Evolutionary conservation across 1,140 invertebrate genomes (phyloP).

Genomic region (Trachelipus rathkii): DNA sequence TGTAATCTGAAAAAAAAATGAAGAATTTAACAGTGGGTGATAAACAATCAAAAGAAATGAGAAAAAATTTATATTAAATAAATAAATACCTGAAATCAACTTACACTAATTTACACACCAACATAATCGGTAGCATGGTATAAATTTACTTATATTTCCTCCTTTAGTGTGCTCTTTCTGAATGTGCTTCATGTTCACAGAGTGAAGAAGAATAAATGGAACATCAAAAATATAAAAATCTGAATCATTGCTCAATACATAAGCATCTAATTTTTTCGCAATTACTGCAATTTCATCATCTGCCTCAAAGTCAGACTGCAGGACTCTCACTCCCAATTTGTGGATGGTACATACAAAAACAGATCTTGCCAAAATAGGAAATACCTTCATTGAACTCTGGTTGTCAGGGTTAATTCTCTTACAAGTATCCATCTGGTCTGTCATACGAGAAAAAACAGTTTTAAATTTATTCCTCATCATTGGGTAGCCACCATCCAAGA

Average conservation of each 20-base stretch:
- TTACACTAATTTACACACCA: background rate
- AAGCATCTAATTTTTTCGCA: constrained; percentile 27
- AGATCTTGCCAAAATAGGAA: constrained; percentile 34
- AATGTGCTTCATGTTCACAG: background rate
- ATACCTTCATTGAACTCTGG: constrained; percentile 26
- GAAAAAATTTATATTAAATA: too few relatives aligned
- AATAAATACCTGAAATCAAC: background rate
- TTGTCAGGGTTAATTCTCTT: constrained; percentile 20
- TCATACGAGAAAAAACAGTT: constrained; percentile 27
- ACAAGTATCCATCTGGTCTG: constrained; percentile 31
- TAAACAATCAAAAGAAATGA: too few relatives aligned
- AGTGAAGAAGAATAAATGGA: constrained; percentile 25
- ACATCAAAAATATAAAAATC: constrained; percentile 38
- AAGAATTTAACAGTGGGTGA: too few relatives aligned
- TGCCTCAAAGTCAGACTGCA: constrained; percentile 42
- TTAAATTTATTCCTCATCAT: constrained; percentile 31
- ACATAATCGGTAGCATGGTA: background rate
- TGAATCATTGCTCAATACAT: constrained; percentile 39
- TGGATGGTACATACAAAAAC: constrained; percentile 35
- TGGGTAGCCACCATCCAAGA: constrained; percentile 43
- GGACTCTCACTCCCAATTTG: constrained; percentile 25
- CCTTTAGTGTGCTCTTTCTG: background rate
- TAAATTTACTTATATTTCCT: background rate
- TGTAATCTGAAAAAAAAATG: background rate
- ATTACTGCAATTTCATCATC: constrained; percentile 40